Evolutionary conservation across 2,797 vertebrate genomes (phyloP).

Genomic region (Tarsius wallacei): DNA sequence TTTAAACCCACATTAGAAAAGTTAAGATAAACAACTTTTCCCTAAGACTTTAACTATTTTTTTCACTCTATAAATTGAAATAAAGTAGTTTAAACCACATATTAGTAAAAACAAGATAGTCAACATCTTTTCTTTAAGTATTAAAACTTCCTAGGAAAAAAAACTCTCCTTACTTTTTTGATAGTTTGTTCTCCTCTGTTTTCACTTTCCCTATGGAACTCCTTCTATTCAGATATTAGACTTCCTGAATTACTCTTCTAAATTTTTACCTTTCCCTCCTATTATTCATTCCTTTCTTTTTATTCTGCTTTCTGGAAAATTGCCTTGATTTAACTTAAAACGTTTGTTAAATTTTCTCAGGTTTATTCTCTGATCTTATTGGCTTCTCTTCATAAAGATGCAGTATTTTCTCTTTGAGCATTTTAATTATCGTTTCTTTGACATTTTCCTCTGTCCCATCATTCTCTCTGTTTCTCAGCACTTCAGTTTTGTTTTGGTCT

Average conservation of each 20-base stretch:
- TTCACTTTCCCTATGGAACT: constrained; percentile 41
- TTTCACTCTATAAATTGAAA: neutral
- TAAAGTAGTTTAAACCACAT: neutral
- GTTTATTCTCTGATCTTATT: neutral
- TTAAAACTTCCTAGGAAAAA: neutral
- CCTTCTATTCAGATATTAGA: neutral
- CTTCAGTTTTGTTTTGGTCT: constrained; percentile 23
- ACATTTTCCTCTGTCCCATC: constrained; percentile 22
- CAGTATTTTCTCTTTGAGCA: constrained; percentile 37
- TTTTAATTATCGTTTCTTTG: constrained; percentile 49
- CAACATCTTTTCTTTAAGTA: neutral
- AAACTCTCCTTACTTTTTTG: neutral
- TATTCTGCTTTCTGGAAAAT: constrained; percentile 39
- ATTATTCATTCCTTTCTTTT: neutral
- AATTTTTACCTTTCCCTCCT: neutral
- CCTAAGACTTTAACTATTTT: neutral
- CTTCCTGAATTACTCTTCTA: constrained; percentile 44
- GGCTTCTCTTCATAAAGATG: constrained; percentile 10
- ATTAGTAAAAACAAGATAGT: neutral
- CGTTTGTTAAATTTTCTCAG: neutral
- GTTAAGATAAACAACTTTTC: too few relatives aligned
- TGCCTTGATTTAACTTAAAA: constrained; percentile 34
- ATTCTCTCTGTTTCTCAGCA: constrained; percentile 13
- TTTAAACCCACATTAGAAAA: too few relatives aligned
- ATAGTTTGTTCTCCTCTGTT: constrained; percentile 5